Conservation (phyloP, 2,797 vertebrate species). For the Thamnophis elegans region DNA sequence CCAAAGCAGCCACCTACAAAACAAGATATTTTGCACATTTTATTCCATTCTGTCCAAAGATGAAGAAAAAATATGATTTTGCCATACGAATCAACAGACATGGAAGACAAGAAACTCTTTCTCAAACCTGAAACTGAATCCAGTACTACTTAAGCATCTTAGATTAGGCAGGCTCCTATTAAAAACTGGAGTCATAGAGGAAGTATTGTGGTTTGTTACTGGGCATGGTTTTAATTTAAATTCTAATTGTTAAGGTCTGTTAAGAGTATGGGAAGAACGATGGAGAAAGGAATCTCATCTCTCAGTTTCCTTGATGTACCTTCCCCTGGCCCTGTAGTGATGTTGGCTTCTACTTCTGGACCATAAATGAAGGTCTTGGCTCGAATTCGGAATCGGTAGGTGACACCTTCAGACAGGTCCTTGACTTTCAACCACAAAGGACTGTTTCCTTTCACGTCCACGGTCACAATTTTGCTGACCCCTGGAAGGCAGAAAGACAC, state of each 20-base stretch:
- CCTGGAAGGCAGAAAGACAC: slow-evolving; percentile 72
- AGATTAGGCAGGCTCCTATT: not conserved
- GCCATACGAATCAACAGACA: not conserved
- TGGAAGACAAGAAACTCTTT: not conserved
- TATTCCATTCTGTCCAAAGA: not conserved
- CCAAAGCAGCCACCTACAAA: not conserved
- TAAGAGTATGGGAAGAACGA: not conserved
- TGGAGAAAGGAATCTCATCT: not conserved
- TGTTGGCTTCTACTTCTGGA: slow-evolving; percentile 92
- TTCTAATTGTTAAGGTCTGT: not conserved
- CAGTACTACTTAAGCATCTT: not conserved
- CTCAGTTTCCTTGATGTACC: slow-evolving; percentile 68
- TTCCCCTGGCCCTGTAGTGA: slow-evolving; percentile 95
- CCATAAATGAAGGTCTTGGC: slow-evolving; percentile 94
- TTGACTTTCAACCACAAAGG: slow-evolving; percentile 94
- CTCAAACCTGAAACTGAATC: not conserved
- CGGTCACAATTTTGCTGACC: slow-evolving; percentile 95
- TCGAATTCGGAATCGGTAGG: slow-evolving; percentile 89
- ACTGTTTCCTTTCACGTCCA: slow-evolving; percentile 90
- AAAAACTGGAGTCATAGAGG: not conserved
- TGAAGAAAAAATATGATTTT: not conserved
- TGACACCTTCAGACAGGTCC: slow-evolving; percentile 89
- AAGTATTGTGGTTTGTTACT: not conserved
- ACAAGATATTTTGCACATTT: not conserved
- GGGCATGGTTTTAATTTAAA: not conserved